phyloP scores from a whole-genome alignment of 1,140 invertebrate genomes.

The Nixonia krombeini region DNA sequence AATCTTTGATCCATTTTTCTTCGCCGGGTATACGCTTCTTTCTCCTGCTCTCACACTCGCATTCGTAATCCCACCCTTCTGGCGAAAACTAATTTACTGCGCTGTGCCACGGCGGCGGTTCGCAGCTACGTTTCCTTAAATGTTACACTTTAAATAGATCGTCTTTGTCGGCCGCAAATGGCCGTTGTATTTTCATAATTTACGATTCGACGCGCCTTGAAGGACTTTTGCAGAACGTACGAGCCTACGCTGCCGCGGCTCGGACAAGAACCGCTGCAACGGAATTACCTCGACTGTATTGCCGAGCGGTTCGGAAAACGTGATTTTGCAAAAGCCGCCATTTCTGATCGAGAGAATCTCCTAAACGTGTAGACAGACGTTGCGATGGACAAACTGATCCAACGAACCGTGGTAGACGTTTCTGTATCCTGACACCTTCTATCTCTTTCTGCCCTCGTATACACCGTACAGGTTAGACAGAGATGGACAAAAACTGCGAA shows the following conservation, averaged over 20 bases:
- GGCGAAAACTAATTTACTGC: conserved; percentile 59
- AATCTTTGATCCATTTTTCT: conserved; percentile 25
- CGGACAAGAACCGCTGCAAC: conserved; percentile 37
- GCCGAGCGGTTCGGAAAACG: too few relatives aligned
- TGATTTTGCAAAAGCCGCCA: too few relatives aligned
- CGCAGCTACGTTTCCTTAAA: conserved; percentile 51
- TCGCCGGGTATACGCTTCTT: conserved; percentile 1
- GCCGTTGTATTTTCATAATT: conserved; percentile 55
- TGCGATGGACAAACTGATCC: too few relatives aligned
- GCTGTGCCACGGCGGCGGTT: too few relatives aligned
- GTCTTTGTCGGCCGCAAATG: conserved; percentile 49
- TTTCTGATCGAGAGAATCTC: too few relatives aligned
- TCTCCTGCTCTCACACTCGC: conserved; percentile 6
- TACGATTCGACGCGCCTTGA: conserved; percentile 46
- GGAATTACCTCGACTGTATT: conserved; percentile 1
- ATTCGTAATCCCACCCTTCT: conserved; percentile 13
- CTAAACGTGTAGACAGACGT: too few relatives aligned
- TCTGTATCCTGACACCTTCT: too few relatives aligned
- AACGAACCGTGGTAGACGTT: too few relatives aligned
- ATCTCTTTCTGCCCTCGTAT: too few relatives aligned
- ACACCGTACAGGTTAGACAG: too few relatives aligned
- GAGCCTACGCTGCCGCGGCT: conserved; percentile 50
- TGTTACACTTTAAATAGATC: conserved; percentile 64
- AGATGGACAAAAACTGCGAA: too few relatives aligned
- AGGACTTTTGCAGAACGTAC: conserved; percentile 10